Conservation (phyloP, 2,113 vertebrate genomes). For the Notothenia rossii region DNA sequence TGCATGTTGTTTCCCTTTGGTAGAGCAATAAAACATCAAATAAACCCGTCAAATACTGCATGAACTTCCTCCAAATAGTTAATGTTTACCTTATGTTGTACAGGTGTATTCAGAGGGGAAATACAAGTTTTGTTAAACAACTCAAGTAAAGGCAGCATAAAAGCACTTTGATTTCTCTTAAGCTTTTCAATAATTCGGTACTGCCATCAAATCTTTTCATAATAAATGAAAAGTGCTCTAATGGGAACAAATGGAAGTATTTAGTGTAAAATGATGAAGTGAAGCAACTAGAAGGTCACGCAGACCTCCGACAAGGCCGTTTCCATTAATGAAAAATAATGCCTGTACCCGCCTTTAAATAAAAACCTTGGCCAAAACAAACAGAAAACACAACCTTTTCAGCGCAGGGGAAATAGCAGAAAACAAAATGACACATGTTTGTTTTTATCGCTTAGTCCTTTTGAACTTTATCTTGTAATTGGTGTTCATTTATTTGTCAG, state of each 20-base stretch:
- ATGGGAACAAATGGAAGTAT: not conserved
- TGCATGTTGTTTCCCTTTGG: slow-evolving; percentile 33
- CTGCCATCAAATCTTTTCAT: not conserved
- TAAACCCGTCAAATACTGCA: not conserved
- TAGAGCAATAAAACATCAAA: not conserved
- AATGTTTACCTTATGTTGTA: not conserved
- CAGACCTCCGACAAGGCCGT: no score
- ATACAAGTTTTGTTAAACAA: not conserved
- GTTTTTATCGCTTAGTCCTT: not conserved
- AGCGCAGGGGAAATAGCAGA: no score
- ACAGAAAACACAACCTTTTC: no score
- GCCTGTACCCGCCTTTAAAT: no score
- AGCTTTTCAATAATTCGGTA: slow-evolving; percentile 13
- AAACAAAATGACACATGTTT: not conserved
- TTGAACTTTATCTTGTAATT: slow-evolving; percentile 17
- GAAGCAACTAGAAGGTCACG: no score
- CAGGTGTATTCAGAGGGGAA: not conserved
- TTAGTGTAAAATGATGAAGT: slow-evolving; percentile 1
- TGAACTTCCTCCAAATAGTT: not conserved
- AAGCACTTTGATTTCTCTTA: slow-evolving; percentile 1
- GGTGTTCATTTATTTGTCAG: slow-evolving; percentile 13
- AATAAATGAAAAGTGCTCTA: not conserved
- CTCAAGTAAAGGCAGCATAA: not conserved
- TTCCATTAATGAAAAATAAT: no score
- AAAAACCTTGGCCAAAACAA: no score